A percentile compares a stretch with the other conserved stretches of the same genome.
Evolutionary conservation across 2,797 vertebrate genomes (phyloP).

Genomic region (Lemur catta): DNA sequence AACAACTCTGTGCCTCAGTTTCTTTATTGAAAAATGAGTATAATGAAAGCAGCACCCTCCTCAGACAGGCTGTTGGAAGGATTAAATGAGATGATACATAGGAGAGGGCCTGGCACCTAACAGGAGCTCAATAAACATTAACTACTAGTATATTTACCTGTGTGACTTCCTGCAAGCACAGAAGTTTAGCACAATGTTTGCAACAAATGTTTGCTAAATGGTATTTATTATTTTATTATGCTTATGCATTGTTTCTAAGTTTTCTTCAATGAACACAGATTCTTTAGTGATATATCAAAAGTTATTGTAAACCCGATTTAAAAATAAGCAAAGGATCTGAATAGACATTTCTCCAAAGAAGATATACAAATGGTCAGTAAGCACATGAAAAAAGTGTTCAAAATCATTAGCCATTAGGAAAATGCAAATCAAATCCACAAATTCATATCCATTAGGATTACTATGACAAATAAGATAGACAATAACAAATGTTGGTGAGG

Average conservation of each 20-base stretch:
- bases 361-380: background rate
- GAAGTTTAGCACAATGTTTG: background rate
- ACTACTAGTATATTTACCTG: background rate
- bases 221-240: background rate
- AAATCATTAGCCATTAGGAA: background rate
- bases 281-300: background rate
- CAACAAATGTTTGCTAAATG: background rate
- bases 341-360: background rate
- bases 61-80: background rate
- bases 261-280: background rate
- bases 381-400: background rate
- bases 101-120: background rate
- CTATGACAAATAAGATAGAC: background rate
- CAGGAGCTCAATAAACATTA: background rate
- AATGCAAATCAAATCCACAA: background rate
- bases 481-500: background rate
- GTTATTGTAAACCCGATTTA: background rate
- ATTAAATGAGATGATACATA: background rate
- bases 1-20: background rate
- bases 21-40: constrained; percentile 13
- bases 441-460: background rate
- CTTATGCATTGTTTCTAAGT: background rate
- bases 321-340: background rate
- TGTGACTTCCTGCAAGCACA: background rate
- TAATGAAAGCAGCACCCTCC: background rate